Percentiles rank a stretch among this genome's conserved stretches.
Conservation (phyloP, 2,888 invertebrate genomes). For the Phrixothrix hirtus region DNA sequence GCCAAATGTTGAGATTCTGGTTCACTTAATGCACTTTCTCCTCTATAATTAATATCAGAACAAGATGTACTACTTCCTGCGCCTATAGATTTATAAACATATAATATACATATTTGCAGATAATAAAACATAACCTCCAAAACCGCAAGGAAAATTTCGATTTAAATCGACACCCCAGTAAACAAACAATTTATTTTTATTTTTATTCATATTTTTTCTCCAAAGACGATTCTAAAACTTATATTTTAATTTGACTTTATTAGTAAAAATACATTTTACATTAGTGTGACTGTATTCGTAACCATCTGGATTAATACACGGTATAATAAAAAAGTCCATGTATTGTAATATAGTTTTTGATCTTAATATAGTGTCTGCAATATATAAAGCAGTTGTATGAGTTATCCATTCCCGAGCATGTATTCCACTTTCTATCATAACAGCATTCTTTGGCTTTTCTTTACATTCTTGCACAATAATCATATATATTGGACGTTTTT, state of each 20-base stretch:
- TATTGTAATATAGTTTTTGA: constrained; percentile 23
- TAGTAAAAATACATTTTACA: constrained; percentile 16
- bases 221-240: constrained; percentile 13
- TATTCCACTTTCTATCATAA: constrained; percentile 38
- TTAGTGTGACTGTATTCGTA: constrained; percentile 37
- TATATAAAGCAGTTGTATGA: constrained; percentile 35
- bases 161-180: constrained; percentile 41
- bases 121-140: constrained; percentile 33
- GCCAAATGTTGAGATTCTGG: constrained; percentile 41
- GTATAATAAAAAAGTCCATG: constrained; percentile 39
- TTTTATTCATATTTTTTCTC: constrained; percentile 36
- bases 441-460: constrained; percentile 17
- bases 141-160: constrained; percentile 38
- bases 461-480: constrained; percentile 20
- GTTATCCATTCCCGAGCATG: constrained; percentile 41
- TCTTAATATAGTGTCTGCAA: constrained; percentile 33
- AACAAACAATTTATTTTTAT: constrained; percentile 8
- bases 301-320: constrained; percentile 41
- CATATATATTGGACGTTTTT: constrained; percentile 38
- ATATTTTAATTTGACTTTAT: neutral
- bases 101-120: neutral
- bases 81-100: constrained; percentile 1
- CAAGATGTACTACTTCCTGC: constrained; percentile 34
- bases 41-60: constrained; percentile 33
- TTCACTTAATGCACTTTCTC: constrained; percentile 36